phyloP scores from a whole-genome alignment of 2,797 vertebrate genomes.

The Lithobates pipiens region DNA sequence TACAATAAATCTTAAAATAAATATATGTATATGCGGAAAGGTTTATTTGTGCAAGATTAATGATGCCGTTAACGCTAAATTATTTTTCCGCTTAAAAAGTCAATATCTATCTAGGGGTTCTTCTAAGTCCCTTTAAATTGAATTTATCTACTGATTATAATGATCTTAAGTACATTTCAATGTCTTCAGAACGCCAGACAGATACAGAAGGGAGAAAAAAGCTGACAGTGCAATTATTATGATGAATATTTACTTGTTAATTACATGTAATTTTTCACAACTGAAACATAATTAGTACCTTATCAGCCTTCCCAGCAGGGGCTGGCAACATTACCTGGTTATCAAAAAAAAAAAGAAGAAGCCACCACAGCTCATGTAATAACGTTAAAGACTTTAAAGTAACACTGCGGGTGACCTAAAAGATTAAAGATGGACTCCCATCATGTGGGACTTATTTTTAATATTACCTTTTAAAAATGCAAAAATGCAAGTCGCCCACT shows the following conservation, averaged over 20 bases:
- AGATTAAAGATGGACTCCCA: neutral
- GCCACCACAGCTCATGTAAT: slow-evolving; percentile 22
- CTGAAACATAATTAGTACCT: slow-evolving; percentile 66
- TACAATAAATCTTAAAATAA: no score
- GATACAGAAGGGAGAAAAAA: slow-evolving; percentile 34
- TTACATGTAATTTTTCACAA: slow-evolving; percentile 66
- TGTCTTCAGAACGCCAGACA: slow-evolving; percentile 23
- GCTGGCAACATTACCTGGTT: slow-evolving; percentile 56
- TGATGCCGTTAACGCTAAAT: no score
- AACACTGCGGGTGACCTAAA: slow-evolving; percentile 8
- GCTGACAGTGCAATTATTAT: slow-evolving; percentile 62
- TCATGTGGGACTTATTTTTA: neutral
- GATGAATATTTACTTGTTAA: slow-evolving; percentile 60
- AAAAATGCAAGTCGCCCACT: neutral
- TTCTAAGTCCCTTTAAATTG: slow-evolving; percentile 3
- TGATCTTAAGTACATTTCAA: neutral
- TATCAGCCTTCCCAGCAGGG: slow-evolving; percentile 58
- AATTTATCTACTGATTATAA: neutral
- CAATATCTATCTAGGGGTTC: no score
- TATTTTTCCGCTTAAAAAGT: no score
- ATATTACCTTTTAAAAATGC: neutral
- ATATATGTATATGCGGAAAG: no score
- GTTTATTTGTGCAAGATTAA: no score
- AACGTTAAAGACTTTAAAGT: slow-evolving; percentile 12
- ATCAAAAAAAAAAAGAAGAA: neutral